Evolutionary conservation across 1,140 invertebrate genomes (phyloP).

Genomic region (Sminthurinus signatus): DNA sequence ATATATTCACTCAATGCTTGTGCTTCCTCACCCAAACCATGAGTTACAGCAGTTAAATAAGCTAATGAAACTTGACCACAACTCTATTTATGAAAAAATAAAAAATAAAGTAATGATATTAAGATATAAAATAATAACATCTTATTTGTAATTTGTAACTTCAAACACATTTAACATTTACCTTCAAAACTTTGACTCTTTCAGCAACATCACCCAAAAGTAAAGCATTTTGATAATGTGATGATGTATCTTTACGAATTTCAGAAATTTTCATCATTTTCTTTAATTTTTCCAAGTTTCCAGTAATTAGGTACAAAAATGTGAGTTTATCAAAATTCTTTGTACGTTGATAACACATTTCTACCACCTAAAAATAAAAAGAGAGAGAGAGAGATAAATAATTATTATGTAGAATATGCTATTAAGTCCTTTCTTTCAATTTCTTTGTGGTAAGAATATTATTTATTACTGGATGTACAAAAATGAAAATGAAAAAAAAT

Average conservation of each 20-base stretch:
- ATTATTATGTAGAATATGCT: no score
- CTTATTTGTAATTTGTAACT: not conserved
- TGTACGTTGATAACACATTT: conserved; percentile 99
- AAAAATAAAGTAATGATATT: conserved; percentile 21
- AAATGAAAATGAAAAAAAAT: no score
- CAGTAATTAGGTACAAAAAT: conserved; percentile 97
- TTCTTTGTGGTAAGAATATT: no score
- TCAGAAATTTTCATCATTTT: conserved; percentile 99
- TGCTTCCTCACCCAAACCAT: conserved; percentile 76
- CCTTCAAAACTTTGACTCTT: conserved; percentile 81
- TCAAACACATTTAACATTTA: conserved; percentile 47
- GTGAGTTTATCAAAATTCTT: conserved; percentile 99
- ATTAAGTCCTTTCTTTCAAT: no score
- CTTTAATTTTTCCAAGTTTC: conserved; percentile 92
- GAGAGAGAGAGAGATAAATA: no score
- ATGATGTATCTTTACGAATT: conserved; percentile 89
- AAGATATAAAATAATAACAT: not conserved
- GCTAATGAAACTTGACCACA: conserved; percentile 69
- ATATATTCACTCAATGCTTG: conserved; percentile 64
- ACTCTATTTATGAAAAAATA: conserved; percentile 45
- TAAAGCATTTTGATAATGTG: conserved; percentile 92
- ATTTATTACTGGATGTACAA: no score
- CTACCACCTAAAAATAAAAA: conserved; percentile 57
- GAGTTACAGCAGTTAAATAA: conserved; percentile 91
- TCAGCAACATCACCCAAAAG: conserved; percentile 87